Conservation (phyloP, 2,797 vertebrate species). For the Nyctalus aviator region DNA sequence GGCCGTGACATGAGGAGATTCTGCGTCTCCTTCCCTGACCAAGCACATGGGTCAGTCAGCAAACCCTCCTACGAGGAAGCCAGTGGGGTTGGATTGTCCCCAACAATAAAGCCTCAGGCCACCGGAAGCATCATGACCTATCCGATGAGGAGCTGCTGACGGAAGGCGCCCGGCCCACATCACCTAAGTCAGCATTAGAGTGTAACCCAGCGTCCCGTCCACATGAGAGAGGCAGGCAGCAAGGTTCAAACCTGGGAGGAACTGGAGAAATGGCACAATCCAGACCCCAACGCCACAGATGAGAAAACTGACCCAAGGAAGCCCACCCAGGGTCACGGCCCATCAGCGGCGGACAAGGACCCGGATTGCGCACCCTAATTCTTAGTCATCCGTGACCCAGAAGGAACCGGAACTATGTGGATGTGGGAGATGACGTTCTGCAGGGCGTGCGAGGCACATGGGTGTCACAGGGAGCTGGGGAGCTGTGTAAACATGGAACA, state of each 20-base stretch:
- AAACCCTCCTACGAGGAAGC: background rate
- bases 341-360: rapidly evolving
- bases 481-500: too few relatives aligned
- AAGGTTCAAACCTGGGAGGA: background rate
- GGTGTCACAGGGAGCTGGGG: background rate
- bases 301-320: background rate
- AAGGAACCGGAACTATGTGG: rapidly evolving
- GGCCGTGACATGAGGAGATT: background rate
- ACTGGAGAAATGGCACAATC: background rate
- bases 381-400: background rate
- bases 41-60: background rate
- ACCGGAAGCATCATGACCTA: background rate
- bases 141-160: background rate
- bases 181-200: rapidly evolving
- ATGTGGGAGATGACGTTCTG: background rate
- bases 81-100: background rate
- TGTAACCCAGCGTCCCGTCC: rapidly evolving
- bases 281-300: background rate
- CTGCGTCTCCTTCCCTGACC: too few relatives aligned
- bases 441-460: rapidly evolving
- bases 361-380: background rate
- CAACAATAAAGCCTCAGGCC: background rate
- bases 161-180: too few relatives aligned
- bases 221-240: rapidly evolving
- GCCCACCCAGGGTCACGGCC: rapidly evolving